A percentile compares a stretch with the other conserved stretches of the same genome.
Evolutionary conservation across 2,888 invertebrate species (phyloP).

Genomic region (Drosophila neutralis): DNA sequence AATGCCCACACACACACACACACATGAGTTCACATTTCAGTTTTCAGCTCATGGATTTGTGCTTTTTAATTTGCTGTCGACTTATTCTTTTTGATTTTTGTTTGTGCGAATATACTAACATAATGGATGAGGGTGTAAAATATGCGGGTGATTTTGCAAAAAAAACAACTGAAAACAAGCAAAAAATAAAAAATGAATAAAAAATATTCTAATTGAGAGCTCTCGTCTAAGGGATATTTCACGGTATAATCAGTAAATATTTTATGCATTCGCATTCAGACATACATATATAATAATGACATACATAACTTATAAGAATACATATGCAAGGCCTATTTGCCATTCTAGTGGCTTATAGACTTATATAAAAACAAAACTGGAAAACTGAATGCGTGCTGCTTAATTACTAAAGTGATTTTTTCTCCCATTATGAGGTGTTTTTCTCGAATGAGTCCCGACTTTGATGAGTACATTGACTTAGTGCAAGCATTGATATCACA

Average conservation of each 20-base stretch:
- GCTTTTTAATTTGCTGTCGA: conserved; percentile 59
- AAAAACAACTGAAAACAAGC: conserved; percentile 1
- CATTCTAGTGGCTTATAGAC: neutral
- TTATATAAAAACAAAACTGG: neutral
- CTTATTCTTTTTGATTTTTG: conserved; percentile 46
- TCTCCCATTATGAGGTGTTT: conserved; percentile 16
- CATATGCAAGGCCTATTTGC: neutral
- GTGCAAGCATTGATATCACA: neutral
- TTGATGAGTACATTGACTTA: too few relatives aligned
- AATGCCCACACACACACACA: conserved; percentile 50
- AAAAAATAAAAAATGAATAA: conserved; percentile 4
- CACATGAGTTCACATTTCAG: conserved; percentile 51
- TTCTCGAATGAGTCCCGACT: conserved; percentile 3
- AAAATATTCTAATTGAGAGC: neutral
- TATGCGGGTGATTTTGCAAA: conserved; percentile 35
- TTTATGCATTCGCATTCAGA: neutral
- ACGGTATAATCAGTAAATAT: neutral
- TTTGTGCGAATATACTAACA: conserved; percentile 16
- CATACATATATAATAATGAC: neutral
- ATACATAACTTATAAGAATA: neutral
- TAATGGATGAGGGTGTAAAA: conserved; percentile 54
- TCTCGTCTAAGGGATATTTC: neutral
- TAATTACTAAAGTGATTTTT: conserved; percentile 29
- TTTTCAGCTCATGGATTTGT: conserved; percentile 41
- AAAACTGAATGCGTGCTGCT: conserved; percentile 12